Conservation (phyloP, 30 jellyfish, hydroid and myxozoan genomes). For the Mastigias papua region DNA sequence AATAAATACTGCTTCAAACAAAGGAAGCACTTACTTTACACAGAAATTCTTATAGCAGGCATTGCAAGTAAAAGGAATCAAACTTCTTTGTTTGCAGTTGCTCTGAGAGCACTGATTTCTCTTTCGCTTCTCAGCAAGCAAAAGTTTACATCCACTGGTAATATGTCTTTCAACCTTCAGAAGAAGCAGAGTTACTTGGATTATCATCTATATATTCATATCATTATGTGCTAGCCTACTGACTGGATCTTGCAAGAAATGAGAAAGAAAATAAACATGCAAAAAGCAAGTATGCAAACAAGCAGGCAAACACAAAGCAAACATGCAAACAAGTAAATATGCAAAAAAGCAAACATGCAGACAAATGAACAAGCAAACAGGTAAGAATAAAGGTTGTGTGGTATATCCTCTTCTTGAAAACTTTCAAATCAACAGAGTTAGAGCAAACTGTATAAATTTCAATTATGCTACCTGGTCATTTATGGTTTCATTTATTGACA, state of each 20-base stretch:
- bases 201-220: background rate
- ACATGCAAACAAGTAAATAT: too few species aligned
- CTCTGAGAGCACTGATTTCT: conserved; percentile 61
- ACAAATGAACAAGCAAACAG: too few species aligned
- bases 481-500: conserved; percentile 25
- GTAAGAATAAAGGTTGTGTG: too few species aligned
- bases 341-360: too few species aligned
- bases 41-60: conserved; percentile 50
- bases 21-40: conserved; percentile 35
- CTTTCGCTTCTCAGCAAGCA: conserved; percentile 54
- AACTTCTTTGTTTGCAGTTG: conserved; percentile 50
- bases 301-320: too few species aligned
- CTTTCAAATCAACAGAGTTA: too few species aligned
- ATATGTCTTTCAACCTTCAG: conserved; percentile 72
- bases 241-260: too few species aligned
- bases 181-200: background rate
- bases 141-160: conserved; percentile 57
- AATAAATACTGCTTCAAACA: background rate
- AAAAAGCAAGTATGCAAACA: too few species aligned
- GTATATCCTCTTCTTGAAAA: too few species aligned
- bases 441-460: too few species aligned
- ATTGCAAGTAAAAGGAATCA: conserved; percentile 61
- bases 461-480: conserved; percentile 63
- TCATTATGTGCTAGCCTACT: too few species aligned
- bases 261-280: too few species aligned